These are phyloP conservation scores for Mesochorus sp. DNA, from an alignment of 2,888 invertebrate genomes.

Conservation along the genomic window DNA sequence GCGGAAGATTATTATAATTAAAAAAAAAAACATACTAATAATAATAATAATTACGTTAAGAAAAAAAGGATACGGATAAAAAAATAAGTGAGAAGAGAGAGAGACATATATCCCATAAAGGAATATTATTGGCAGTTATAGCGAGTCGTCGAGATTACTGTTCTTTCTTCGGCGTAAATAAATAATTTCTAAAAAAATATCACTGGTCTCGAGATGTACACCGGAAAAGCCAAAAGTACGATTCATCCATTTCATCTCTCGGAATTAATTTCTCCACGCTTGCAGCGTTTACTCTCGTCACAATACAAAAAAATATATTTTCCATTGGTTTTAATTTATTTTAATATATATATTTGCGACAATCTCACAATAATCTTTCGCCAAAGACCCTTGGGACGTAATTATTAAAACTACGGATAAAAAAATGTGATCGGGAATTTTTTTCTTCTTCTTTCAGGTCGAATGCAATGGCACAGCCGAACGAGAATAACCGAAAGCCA, in stretches of 20 bases:
- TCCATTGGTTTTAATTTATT: not conserved
- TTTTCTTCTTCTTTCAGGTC: constrained; percentile 18
- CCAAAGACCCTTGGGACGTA: constrained; percentile 17
- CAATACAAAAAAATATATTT: not conserved
- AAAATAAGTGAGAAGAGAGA: constrained; percentile 66
- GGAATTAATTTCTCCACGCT: not conserved
- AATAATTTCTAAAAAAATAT: constrained; percentile 81
- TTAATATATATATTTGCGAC: no score
- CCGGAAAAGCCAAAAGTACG: constrained; percentile 67
- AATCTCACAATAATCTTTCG: no score
- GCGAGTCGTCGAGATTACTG: constrained; percentile 74
- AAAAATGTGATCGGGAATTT: constrained; percentile 19
- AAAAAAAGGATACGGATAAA: constrained; percentile 57
- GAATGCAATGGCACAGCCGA: constrained; percentile 66
- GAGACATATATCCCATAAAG: constrained; percentile 68
- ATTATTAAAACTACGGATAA: constrained; percentile 30
- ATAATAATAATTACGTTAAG: constrained; percentile 45
- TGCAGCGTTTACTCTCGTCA: not conserved
- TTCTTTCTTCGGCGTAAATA: constrained; percentile 77
- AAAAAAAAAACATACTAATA: constrained; percentile 32
- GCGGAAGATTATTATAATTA: constrained; percentile 28
- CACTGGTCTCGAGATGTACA: constrained; percentile 78
- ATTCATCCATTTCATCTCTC: constrained; percentile 30
- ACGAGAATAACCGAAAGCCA: constrained; percentile 67
- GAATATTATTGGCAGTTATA: constrained; percentile 77